A percentile compares a stretch with the other conserved stretches of the same genome.
Conservation (phyloP, 2,888 invertebrate species). For the Criorhina ranunculi region DNA sequence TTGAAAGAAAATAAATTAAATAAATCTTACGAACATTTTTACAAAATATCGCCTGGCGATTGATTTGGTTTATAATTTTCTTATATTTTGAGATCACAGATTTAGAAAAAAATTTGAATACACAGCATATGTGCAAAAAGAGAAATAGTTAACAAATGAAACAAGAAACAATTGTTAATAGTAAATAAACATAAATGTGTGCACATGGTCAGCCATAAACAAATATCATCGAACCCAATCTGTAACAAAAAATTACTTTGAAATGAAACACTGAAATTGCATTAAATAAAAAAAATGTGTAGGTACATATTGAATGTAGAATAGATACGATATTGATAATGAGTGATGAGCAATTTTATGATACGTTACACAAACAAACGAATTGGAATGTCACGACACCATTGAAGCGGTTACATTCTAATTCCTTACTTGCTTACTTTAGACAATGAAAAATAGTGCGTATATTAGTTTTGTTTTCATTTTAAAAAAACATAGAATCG, state of each 20-base stretch:
- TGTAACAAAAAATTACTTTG: constrained; percentile 46
- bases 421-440: too few relatives aligned
- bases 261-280: constrained; percentile 5
- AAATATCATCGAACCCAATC: constrained; percentile 68
- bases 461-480: too few relatives aligned
- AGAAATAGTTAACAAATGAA: background rate
- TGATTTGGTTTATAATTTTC: background rate
- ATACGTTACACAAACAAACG: too few relatives aligned
- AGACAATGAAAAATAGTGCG: too few relatives aligned
- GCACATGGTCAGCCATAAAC: constrained; percentile 49
- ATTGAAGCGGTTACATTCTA: too few relatives aligned
- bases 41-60: constrained; percentile 12
- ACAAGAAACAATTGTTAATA: constrained; percentile 9
- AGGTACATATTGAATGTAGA: too few relatives aligned
- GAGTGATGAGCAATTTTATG: too few relatives aligned
- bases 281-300: background rate
- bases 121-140: constrained; percentile 9
- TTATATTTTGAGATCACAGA: constrained; percentile 39
- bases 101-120: background rate
- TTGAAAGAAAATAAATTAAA: constrained; percentile 8
- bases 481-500: too few relatives aligned
- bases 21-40: constrained; percentile 2
- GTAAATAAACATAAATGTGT: constrained; percentile 9
- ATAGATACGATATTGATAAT: background rate
- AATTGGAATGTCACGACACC: too few relatives aligned